Evolutionary conservation across 2,797 vertebrate genomes (phyloP), one percentile per base, ranked within the genome.

Genomic region (Tarsius wallacei): DNA sequence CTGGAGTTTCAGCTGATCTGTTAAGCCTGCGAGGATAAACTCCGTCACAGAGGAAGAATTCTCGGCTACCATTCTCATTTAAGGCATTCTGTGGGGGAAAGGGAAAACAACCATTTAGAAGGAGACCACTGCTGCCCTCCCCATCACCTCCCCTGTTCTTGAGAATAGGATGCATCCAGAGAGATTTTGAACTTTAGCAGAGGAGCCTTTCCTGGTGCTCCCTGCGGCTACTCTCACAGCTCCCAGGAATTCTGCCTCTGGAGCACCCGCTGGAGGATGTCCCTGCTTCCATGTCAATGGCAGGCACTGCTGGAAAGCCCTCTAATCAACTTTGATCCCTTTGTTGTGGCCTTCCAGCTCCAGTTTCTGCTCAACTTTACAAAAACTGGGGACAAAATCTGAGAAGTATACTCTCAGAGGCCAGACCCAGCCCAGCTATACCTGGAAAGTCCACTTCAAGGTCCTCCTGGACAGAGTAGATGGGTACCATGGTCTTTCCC

Each of bases 11-110:
- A 61, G 93, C 33, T 96, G 74, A 51, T 91, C 53, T 0, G 96
- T 97, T 88, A 98, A 76, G 53, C 97, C 98, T 81, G 86, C 10
- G 0, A 98, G 97, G 90, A 97, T 70, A 70, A 97, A 97, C 53
- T 97, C 87, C 16, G 91, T 33, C 91, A 91, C 49, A 0, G 95
- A 97, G 24, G 96, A 93, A 51, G 76, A 59, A 24, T 98, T 98
- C 74, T 76, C 84, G 7, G 80, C 68, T 42, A 11, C 68, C 90
- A 80, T 97, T 49, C 24, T 97, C 68, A n/a, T 28, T 53, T 15
- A 31, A 33, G 59, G 55, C n/a, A 33, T 77, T 94, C 97, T 97
- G 74, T 59, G 70, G n/a, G 51, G 36, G 93, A 33, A 95, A 93
- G 51, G 61, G 22, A 16, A 64, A 92, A 57, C 6, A 21, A 53